phyloP scores from a whole-genome alignment of 2,888 invertebrate species.

The Pinctada fucata region DNA sequence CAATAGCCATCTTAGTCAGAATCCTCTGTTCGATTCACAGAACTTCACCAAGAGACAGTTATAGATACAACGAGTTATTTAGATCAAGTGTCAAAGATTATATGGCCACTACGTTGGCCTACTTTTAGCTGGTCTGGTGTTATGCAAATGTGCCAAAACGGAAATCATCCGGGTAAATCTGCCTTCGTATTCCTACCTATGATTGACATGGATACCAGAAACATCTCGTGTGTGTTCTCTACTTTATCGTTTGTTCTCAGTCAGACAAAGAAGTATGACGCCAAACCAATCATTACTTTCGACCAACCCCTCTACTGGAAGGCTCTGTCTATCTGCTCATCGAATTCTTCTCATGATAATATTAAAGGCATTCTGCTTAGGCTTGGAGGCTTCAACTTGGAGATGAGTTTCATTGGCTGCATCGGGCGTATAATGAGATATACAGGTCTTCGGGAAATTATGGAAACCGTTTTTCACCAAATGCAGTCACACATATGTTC shows the following conservation, averaged over 20 bases:
- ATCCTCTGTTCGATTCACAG: background rate
- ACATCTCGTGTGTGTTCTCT: constrained; percentile 43
- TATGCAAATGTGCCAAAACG: constrained; percentile 35
- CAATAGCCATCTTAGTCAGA: background rate
- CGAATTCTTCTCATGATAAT: background rate
- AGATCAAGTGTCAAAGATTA: background rate
- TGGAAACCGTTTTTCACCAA: constrained; percentile 36
- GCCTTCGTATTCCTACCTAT: constrained; percentile 43
- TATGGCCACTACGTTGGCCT: background rate
- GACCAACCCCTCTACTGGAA: constrained; percentile 52
- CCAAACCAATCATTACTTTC: too few relatives aligned
- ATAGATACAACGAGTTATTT: background rate
- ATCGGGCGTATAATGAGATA: constrained; percentile 42
- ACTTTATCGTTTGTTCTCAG: constrained; percentile 37
- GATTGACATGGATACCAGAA: constrained; percentile 44
- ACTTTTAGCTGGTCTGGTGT: constrained; percentile 19
- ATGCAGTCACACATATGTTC: constrained; percentile 51
- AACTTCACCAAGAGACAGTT: background rate
- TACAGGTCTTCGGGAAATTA: constrained; percentile 34
- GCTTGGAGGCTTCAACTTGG: constrained; percentile 39
- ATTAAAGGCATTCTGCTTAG: constrained; percentile 24
- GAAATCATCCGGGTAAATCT: constrained; percentile 40
- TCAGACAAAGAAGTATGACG: constrained; percentile 25
- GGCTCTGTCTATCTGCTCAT: too few relatives aligned
- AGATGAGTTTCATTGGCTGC: constrained; percentile 52